Evolutionary conservation across 2,888 invertebrate species (phyloP).

Genomic region (Spodoptera littoralis): DNA sequence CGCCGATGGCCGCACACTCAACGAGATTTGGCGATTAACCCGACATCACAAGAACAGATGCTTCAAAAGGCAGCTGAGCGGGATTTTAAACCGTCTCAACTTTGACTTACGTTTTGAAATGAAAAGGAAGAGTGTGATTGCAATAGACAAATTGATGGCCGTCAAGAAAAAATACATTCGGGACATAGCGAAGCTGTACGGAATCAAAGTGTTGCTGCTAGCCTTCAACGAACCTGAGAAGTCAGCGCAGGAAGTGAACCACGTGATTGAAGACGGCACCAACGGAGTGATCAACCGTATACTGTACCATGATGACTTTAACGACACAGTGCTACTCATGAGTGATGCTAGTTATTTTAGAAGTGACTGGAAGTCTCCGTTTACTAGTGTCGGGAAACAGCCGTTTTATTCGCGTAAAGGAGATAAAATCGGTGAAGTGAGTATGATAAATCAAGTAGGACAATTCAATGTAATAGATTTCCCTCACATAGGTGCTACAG

Average conservation of each 20-base stretch:
- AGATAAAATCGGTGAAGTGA: constrained; percentile 62
- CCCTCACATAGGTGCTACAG: constrained; percentile 63
- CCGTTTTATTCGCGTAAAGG: constrained; percentile 62
- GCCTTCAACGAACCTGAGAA: constrained; percentile 63
- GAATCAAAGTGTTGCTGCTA: constrained; percentile 64
- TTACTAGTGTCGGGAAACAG: constrained; percentile 62
- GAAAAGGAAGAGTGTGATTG: constrained; percentile 66
- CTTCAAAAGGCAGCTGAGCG: constrained; percentile 65
- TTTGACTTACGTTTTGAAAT: constrained; percentile 59
- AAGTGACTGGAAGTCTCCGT: constrained; percentile 71
- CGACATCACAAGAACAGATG: constrained; percentile 66
- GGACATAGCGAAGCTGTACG: constrained; percentile 62
- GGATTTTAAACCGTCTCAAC: constrained; percentile 64
- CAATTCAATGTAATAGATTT: constrained; percentile 68
- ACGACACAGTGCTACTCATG: constrained; percentile 64
- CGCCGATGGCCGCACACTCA: constrained; percentile 64
- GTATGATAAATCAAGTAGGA: constrained; percentile 74
- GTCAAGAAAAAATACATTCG: constrained; percentile 66
- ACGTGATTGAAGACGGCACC: constrained; percentile 59
- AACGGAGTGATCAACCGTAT: constrained; percentile 58
- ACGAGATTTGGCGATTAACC: constrained; percentile 72
- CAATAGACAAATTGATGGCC: constrained; percentile 66
- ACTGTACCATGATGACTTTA: constrained; percentile 70
- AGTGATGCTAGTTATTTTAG: constrained; percentile 72
- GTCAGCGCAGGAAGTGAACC: constrained; percentile 65